phyloP scores from a whole-genome alignment of 2,797 vertebrate species.

The Lemur catta region DNA sequence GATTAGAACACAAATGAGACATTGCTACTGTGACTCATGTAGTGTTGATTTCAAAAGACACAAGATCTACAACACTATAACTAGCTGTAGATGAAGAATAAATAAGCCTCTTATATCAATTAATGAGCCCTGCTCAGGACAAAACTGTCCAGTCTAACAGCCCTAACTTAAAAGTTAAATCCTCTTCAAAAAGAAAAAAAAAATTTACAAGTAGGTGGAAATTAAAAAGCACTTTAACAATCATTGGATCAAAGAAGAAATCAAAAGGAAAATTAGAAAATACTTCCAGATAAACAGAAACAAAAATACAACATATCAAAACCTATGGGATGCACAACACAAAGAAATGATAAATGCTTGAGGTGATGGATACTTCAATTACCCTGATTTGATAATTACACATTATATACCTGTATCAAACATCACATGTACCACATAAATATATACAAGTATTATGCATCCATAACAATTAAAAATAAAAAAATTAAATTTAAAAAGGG shows the following conservation, averaged over 20 bases:
- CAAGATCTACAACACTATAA: not conserved
- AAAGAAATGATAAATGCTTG: not conserved
- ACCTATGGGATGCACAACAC: not conserved
- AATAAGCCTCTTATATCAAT: not conserved
- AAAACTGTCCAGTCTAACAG: not conserved
- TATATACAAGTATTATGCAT: not conserved
- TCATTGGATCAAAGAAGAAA: not conserved
- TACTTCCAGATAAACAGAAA: not conserved
- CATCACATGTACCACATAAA: not conserved
- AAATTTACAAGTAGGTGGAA: not conserved
- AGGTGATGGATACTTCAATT: not conserved
- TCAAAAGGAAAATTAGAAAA: not conserved
- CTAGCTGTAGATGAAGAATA: not conserved
- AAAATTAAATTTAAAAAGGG: not conserved
- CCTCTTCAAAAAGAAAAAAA: not conserved
- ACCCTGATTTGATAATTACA: not conserved
- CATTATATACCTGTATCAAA: not conserved
- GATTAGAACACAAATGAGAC: not conserved
- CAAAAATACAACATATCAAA: not conserved
- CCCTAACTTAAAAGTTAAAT: conserved; percentile 23
- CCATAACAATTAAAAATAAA: not conserved
- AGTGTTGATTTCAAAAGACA: not conserved
- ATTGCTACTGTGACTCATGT: not conserved
- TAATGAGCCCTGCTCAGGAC: not conserved
- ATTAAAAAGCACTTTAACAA: not conserved